These are phyloP conservation scores for Hypanus sabinus DNA, from an alignment of 2,113 vertebrate genomes.

Conservation along the genomic window DNA sequence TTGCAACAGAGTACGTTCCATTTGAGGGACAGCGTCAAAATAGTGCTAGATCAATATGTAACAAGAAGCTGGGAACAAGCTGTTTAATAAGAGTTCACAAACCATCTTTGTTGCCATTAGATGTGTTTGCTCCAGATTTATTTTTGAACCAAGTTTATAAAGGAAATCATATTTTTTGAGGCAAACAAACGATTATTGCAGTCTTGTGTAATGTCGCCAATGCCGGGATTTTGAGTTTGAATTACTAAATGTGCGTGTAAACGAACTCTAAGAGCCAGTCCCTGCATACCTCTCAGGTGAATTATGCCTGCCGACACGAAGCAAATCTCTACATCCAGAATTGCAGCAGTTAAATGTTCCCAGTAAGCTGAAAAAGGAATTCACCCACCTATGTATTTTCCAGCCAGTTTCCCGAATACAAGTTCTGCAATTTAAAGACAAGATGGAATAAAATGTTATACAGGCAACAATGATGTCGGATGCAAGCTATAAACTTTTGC, in stretches of 20 bases:
- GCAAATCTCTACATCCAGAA: neutral
- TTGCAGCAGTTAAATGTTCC: no score
- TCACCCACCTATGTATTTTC: no score
- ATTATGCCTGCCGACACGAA: neutral
- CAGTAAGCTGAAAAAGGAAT: neutral
- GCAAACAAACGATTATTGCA: neutral
- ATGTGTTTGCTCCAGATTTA: neutral
- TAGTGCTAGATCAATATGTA: neutral
- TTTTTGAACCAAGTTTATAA: neutral
- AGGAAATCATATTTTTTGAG: neutral
- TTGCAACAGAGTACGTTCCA: neutral
- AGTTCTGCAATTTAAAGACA: neutral
- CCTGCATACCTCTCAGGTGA: neutral
- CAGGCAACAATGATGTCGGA: neutral
- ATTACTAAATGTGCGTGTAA: neutral
- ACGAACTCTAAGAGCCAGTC: neutral
- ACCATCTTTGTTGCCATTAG: neutral
- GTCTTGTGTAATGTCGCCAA: neutral
- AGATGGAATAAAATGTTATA: neutral
- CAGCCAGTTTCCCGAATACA: neutral
- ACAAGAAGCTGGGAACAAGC: neutral
- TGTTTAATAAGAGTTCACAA: neutral
- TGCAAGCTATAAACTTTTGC: neutral
- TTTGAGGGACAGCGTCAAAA: neutral
- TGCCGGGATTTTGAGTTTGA: neutral